Percentiles rank a stretch among this genome's conserved stretches.
Conservation (phyloP, 2,888 invertebrate genomes). For the Cyclophora punctaria region DNA sequence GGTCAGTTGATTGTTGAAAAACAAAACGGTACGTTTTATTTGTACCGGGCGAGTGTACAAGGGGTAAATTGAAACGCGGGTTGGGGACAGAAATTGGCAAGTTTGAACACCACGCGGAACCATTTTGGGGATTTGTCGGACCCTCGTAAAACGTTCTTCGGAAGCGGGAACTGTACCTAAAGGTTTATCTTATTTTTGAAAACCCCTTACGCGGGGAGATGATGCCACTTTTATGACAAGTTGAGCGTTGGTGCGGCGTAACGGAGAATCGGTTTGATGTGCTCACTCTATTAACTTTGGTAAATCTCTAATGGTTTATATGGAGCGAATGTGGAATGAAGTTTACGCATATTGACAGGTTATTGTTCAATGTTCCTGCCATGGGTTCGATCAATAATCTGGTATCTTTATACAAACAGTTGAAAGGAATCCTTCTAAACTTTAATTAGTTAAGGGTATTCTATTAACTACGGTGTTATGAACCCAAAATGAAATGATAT, state of each 20-base stretch:
- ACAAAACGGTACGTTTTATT: constrained; percentile 49
- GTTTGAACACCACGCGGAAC: constrained; percentile 40
- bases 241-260: constrained; percentile 25
- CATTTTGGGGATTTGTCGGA: constrained; percentile 51
- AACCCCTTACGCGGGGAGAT: constrained; percentile 32
- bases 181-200: constrained; percentile 53
- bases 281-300: constrained; percentile 24
- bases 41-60: constrained; percentile 35
- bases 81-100: constrained; percentile 42
- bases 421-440: too few relatives aligned
- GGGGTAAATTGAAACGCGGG: constrained; percentile 60
- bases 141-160: constrained; percentile 55
- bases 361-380: too few relatives aligned
- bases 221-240: constrained; percentile 33
- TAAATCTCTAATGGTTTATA: constrained; percentile 27
- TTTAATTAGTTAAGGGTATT: too few relatives aligned
- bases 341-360: constrained; percentile 6
- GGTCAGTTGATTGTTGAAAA: constrained; percentile 35
- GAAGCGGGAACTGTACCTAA: constrained; percentile 32
- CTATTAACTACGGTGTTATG: too few relatives aligned
- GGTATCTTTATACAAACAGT: too few relatives aligned
- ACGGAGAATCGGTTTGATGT: constrained; percentile 32
- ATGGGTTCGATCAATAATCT: too few relatives aligned
- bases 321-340: constrained; percentile 10
- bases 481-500: too few relatives aligned